phyloP scores from a whole-genome alignment of 2,797 vertebrate genomes.

The Astyanax mexicanus region DNA sequence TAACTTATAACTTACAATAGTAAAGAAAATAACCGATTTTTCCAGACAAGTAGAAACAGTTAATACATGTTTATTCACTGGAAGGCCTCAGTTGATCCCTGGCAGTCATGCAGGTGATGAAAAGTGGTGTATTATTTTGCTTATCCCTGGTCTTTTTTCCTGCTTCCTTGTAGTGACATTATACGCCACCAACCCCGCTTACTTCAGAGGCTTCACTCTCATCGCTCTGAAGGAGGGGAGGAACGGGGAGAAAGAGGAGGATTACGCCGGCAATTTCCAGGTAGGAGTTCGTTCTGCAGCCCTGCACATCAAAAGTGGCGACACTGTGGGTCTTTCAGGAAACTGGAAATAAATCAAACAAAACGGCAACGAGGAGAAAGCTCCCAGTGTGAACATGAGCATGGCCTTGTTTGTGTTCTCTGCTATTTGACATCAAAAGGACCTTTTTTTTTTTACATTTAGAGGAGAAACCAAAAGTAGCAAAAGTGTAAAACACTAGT shows the following conservation, averaged over 20 bases:
- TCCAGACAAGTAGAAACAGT: too few relatives aligned
- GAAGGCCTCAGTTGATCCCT: too few relatives aligned
- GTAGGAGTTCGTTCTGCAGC: conserved; percentile 71
- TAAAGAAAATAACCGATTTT: too few relatives aligned
- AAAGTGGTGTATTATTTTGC: background rate
- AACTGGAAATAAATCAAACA: background rate
- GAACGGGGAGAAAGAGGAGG: conserved; percentile 93
- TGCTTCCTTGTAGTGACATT: conserved; percentile 83
- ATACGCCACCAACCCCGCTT: conserved; percentile 88
- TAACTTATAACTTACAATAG: too few relatives aligned
- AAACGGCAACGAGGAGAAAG: background rate
- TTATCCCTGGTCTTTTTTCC: conserved; percentile 38
- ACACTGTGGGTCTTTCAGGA: background rate
- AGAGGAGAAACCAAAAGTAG: background rate
- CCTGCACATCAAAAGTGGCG: background rate
- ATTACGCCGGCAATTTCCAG: conserved; percentile 94
- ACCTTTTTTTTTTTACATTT: background rate
- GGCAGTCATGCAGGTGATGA: background rate
- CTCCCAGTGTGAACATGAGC: background rate
- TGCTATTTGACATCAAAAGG: background rate
- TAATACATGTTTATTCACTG: too few relatives aligned
- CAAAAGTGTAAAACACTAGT: background rate
- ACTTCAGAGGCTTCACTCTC: conserved; percentile 96
- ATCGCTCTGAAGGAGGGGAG: conserved; percentile 91
- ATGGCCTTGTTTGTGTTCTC: background rate